Conservation (phyloP, 2,888 invertebrate species). For the Dicranocentrus wangi region DNA sequence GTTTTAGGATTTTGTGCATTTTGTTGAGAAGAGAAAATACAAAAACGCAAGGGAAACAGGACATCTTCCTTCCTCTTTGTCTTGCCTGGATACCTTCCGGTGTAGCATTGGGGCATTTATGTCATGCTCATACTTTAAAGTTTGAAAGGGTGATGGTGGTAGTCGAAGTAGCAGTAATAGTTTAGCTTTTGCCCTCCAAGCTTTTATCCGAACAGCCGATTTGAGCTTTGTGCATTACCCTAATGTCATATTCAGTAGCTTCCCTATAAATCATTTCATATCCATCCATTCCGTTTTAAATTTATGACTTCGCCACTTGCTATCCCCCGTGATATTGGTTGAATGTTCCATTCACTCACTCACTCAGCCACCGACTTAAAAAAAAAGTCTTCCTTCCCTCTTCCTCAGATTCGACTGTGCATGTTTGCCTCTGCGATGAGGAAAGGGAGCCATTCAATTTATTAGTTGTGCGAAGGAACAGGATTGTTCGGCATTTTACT, state of each 20-base stretch:
- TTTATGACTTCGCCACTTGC: conserved; percentile 62
- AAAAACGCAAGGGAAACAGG: background rate
- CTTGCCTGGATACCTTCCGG: conserved; percentile 4
- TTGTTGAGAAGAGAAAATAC: background rate
- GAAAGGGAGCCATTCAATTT: conserved; percentile 46
- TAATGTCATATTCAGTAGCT: conserved; percentile 63
- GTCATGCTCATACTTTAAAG: conserved; percentile 19
- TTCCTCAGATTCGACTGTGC: background rate
- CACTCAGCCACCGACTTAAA: conserved; percentile 20
- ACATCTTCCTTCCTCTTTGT: background rate
- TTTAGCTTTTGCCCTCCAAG: conserved; percentile 54
- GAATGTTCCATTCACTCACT: conserved; percentile 43
- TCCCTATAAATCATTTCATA: conserved; percentile 63
- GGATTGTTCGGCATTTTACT: conserved; percentile 20
- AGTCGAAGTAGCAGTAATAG: conserved; percentile 25
- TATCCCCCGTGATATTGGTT: conserved; percentile 42
- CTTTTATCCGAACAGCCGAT: conserved; percentile 58
- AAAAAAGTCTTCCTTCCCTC: conserved; percentile 2
- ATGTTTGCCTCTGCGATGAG: background rate
- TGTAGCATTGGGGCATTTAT: conserved; percentile 12
- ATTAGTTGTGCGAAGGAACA: conserved; percentile 34
- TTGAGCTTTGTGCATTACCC: conserved; percentile 60
- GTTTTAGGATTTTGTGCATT: too few relatives aligned
- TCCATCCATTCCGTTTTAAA: conserved; percentile 57
- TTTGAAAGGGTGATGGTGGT: conserved; percentile 5